phyloP scores from a whole-genome alignment of 2,888 invertebrate genomes.

The Phyllotreta striolata region DNA sequence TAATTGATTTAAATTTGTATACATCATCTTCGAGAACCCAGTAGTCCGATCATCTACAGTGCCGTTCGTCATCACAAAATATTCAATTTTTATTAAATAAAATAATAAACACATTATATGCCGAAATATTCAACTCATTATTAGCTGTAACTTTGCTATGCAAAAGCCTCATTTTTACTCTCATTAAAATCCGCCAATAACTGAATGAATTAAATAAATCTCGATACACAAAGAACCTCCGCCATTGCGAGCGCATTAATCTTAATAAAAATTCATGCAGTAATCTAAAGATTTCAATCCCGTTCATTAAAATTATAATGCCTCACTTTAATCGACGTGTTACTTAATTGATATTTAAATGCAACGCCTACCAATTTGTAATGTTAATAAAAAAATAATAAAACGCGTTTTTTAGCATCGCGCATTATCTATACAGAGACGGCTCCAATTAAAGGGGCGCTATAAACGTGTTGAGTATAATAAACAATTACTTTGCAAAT shows the following conservation, averaged over 20 bases:
- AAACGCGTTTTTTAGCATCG: slow-evolving; percentile 20
- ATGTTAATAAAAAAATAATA: slow-evolving; percentile 20
- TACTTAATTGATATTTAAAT: slow-evolving; percentile 45
- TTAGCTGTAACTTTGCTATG: too few species aligned
- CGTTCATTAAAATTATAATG: slow-evolving; percentile 30
- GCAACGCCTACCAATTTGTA: slow-evolving; percentile 47
- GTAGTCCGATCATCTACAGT: slow-evolving; percentile 13
- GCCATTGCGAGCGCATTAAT: slow-evolving; percentile 18
- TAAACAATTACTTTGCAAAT: too few species aligned
- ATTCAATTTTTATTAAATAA: too few species aligned
- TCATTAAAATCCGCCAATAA: too few species aligned
- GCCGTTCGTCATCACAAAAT: too few species aligned
- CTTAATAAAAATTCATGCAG: slow-evolving; percentile 22
- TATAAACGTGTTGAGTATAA: too few species aligned
- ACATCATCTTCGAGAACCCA: slow-evolving; percentile 33
- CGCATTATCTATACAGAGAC: slow-evolving; percentile 1
- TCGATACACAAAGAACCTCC: not conserved
- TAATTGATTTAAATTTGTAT: slow-evolving; percentile 44
- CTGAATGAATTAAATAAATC: too few species aligned
- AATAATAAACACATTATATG: too few species aligned
- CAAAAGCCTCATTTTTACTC: too few species aligned
- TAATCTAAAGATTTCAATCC: slow-evolving; percentile 15
- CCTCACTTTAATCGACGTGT: slow-evolving; percentile 42
- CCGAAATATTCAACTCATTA: too few species aligned
- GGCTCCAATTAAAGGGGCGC: not conserved